Base-by-base conservation (phyloP, 2,113 vertebrate species). In the Pholis gunnellus region DNA sequence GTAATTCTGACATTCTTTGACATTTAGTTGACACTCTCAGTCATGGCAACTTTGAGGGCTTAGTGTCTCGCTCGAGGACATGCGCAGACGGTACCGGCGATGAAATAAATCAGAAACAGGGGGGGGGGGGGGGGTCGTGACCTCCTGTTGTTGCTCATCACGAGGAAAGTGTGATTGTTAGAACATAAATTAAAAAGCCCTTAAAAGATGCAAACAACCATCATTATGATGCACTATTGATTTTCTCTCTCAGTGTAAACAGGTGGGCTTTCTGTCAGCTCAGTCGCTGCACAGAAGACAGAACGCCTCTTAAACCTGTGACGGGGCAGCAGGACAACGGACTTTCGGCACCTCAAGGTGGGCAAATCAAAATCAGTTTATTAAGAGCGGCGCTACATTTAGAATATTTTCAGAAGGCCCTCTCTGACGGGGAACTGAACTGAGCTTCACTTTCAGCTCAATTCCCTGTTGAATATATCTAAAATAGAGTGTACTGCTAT, bases 1-100 rank as follows among this genome's bases (percentile, higher is more conserved):
- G 86, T 76, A 52, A 83, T 81, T 91, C 82, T 85, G 56, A 88
- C 85, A 81, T 89, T 78, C 54, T 86, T 22, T 73, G 82, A 86
- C 79, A 50, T 86, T 89, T 83, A 74, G 59, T 68, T 82, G 83
- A 79, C 75, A 68, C 83, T 85, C 67, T 84, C 79, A 87, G 71
- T 89, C 76, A 75, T 36, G 66, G 59, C 68, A 75, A 66, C 81
- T 75, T 10, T 64, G n/a, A 87, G 69, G 85, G 72, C 72, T 84
- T 59, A 1, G 80, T 73, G 88, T 85, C 82, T 81, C 27, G 84
- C 87, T 85, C 56, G 75, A 85, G 90, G 89, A 77, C 90, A 63
- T 13, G 5, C 20, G 6, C 1, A 54, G 76, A 61, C 46, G 2
- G 27, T 0, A 60, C 31, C 72, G 2, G 82, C 85, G 54, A 72